Evolutionary conservation across 30 jellyfish, hydroid and myxozoan species (phyloP).

Genomic region (Aurelia coerulea): DNA sequence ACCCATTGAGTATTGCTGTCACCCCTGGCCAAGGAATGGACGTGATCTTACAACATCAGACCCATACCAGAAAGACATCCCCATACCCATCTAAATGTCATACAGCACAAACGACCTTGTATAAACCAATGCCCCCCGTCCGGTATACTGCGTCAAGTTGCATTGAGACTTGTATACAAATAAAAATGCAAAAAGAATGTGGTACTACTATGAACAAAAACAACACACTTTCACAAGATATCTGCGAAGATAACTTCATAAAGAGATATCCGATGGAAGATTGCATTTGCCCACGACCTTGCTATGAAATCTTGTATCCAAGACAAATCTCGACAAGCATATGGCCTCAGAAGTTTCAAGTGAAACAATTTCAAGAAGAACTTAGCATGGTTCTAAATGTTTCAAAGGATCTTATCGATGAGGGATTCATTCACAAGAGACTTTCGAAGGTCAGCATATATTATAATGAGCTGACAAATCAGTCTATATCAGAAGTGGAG

Average conservation of each 20-base stretch:
- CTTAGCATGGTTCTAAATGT: neutral
- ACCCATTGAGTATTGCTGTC: constrained; percentile 14
- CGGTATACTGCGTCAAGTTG: constrained; percentile 36
- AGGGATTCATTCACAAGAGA: constrained; percentile 8
- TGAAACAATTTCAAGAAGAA: constrained; percentile 7
- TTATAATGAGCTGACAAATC: constrained; percentile 4
- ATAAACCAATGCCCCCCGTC: constrained; percentile 14
- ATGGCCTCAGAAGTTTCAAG: constrained; percentile 40
- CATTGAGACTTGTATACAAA: constrained; percentile 27
- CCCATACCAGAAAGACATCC: constrained; percentile 9
- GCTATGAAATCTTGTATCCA: constrained; percentile 37
- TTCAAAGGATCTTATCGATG: neutral
- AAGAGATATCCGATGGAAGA: constrained; percentile 14
- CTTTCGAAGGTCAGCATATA: constrained; percentile 38
- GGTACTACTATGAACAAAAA: neutral
- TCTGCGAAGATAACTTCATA: constrained; percentile 14
- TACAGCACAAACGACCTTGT: constrained; percentile 29
- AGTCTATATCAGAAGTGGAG: constrained; percentile 40
- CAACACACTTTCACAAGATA: neutral
- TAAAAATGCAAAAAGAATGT: constrained; percentile 14
- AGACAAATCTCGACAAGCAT: neutral
- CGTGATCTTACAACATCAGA: constrained; percentile 4
- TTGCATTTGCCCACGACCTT: constrained; percentile 46
- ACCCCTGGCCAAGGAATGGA: constrained; percentile 36
- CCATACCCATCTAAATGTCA: constrained; percentile 60